These are phyloP conservation scores for Silurus lanzhouensis DNA, from an alignment of 2,797 vertebrate genomes.

Conservation along the genomic window DNA sequence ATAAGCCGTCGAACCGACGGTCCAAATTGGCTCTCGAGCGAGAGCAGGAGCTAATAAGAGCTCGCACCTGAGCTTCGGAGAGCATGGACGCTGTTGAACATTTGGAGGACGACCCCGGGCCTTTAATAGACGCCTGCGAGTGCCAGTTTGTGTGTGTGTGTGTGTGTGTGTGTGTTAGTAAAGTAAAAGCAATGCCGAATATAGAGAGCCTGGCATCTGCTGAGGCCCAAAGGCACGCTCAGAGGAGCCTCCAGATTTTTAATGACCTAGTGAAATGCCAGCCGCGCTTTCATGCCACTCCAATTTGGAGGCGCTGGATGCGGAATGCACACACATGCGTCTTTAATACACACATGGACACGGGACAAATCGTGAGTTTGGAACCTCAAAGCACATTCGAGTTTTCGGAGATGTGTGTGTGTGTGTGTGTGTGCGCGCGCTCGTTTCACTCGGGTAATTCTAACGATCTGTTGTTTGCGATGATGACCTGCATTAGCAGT, in stretches of 20 bases:
- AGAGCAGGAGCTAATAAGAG: conserved; percentile 57
- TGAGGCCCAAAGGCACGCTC: conserved; percentile 77
- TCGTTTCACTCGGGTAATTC: conserved; percentile 36
- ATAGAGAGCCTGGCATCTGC: conserved; percentile 77
- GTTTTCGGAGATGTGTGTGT: background rate
- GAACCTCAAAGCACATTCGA: background rate
- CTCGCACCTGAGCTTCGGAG: conserved; percentile 59
- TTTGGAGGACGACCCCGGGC: conserved; percentile 66
- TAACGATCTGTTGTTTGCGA: conserved; percentile 39
- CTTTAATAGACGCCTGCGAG: conserved; percentile 61
- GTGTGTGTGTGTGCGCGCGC: conserved; percentile 19
- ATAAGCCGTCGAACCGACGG: conserved; percentile 52
- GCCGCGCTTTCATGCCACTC: conserved; percentile 79
- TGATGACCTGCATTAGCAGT: conserved; percentile 42
- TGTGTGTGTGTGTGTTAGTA: conserved; percentile 35
- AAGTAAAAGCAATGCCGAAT: conserved; percentile 67
- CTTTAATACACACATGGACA: conserved; percentile 68
- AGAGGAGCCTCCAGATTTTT: conserved; percentile 84
- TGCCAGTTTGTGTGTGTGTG: conserved; percentile 55
- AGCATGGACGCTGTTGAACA: conserved; percentile 58
- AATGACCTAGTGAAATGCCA: conserved; percentile 84
- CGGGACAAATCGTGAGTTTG: conserved; percentile 23
- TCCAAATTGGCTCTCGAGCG: conserved; percentile 41
- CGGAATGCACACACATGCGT: conserved; percentile 70
- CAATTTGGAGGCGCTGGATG: conserved; percentile 79